Base-by-base conservation (phyloP, 2,888 invertebrate genomes). In the Penaeus monodon region DNA sequence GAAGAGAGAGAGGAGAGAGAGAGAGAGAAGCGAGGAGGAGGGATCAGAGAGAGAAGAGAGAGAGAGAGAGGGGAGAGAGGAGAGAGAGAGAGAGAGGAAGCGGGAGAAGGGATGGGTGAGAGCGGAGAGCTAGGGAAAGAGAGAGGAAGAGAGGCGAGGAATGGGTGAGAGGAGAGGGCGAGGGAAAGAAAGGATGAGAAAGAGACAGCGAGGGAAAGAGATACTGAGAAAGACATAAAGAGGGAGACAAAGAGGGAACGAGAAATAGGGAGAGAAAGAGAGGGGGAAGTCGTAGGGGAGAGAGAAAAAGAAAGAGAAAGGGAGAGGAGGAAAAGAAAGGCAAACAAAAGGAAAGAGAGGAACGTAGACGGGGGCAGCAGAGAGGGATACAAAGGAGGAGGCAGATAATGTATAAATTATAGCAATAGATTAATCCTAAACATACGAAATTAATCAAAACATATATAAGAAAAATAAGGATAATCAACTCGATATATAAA, bases 161-260 rank as follows among this genome's bases (percentile, higher is more conserved):
- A 17, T 1, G 57, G 17, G 10, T 29, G 57, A 64, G 76, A 65
- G 20, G 20, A 20, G 29, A n/a, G 14, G 27, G 20, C 0, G 27
- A 7, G 14, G 27, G 49, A 81, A 57, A 29, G 63, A 81, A 24
- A 24, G 63, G 57, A 57, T 57, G 29, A 33, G 73, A 57, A 63
- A 70, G 68, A 17, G 49, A 49, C 49, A 27, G 44, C 33, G 33
- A 24, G 33, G 33, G 24, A n/a, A 29, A 14, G 64, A 29, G 20
- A 24, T 0, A 57, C 2, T 38, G 12, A 38, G 14, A 27, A 27
- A 7, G 66, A 27, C 2, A 38, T 38, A 38, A 38, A 38, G 81
- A 70, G 27, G 29, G 73, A 70, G 70, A 81, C 12, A 57, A 33
- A 70, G 70, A 70, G 68, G 24, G 81, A 68, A 68, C 14, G n/a